Conservation (phyloP, 2,797 vertebrate genomes). For the Salarias fasciatus region DNA sequence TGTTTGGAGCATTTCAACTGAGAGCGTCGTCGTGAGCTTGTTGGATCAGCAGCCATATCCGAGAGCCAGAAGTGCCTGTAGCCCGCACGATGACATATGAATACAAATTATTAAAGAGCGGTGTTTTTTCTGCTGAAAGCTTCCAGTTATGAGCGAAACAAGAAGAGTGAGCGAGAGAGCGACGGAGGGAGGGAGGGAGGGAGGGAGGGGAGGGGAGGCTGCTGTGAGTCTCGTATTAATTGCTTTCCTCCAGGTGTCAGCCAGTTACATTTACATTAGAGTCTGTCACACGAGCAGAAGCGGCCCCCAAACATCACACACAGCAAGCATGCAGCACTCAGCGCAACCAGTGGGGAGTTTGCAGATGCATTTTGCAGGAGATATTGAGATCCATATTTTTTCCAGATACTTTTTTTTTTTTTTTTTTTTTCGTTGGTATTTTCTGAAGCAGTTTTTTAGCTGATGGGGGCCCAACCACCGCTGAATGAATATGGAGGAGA, state of each 20-base stretch:
- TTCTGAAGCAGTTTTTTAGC: slow-evolving; percentile 29
- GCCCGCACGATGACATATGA: slow-evolving; percentile 63
- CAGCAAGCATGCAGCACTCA: slow-evolving; percentile 8
- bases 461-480: slow-evolving; percentile 19
- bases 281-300: slow-evolving; percentile 28
- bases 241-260: slow-evolving; percentile 54
- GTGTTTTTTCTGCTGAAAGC: slow-evolving; percentile 63
- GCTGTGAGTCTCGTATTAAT: slow-evolving; percentile 65
- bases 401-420: slow-evolving; percentile 34
- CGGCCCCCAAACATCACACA: slow-evolving; percentile 15
- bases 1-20: slow-evolving; percentile 34
- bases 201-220: slow-evolving; percentile 37
- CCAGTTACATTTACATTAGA: slow-evolving; percentile 39
- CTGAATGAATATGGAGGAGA: slow-evolving; percentile 44
- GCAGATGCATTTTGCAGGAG: slow-evolving; percentile 24
- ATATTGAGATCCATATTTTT: slow-evolving; percentile 21
- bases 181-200: slow-evolving; percentile 28
- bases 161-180: slow-evolving; percentile 28
- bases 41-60: slow-evolving; percentile 62
- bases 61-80: slow-evolving; percentile 60
- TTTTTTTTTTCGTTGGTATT: slow-evolving; percentile 15
- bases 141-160: slow-evolving; percentile 54
- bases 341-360: slow-evolving; percentile 15
- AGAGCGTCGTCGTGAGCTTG: slow-evolving; percentile 37
- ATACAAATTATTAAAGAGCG: slow-evolving; percentile 76